Base-by-base conservation (phyloP, 2,797 vertebrate genomes). In the Rhadinocentrus ornatus region DNA sequence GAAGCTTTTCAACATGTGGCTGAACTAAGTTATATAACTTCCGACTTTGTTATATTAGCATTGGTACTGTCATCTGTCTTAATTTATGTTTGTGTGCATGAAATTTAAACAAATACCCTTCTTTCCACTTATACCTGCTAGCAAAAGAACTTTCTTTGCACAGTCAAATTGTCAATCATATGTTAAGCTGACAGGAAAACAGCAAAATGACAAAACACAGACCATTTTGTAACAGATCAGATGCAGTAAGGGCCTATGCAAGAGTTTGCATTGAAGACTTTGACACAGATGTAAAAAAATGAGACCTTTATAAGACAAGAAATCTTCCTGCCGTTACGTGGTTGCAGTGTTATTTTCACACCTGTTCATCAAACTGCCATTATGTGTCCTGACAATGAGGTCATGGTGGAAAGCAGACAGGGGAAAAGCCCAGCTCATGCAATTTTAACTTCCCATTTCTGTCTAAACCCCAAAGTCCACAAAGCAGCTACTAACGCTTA, bases 271-370 rank as follows among this genome's bases (percentile, higher is more conserved):
- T 6, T 27, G 31, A n/a, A 57, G 62, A 78, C 48, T 61, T 59
- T 81, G 73, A 84, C 64, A 78, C 24, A 77, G 54, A 39, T 73
- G 73, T 86, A 66, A 83, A 62, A 83, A 50, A 76, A 59, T 46
- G 29, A 63, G 75, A 58, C 20, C 11, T 34, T 72, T 32, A n/a
- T 59, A 71, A 64, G 71, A 81, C 57, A 75, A 81, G 68, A 69
- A 79, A 82, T 81, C 66, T 80, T 81, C 71, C 58, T 50, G 34
- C 2, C 1, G 12, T 20, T 50, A 8, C 31, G 18, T n/a, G 26
- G 15, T n/a, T 35, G 11, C 13, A 27, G 10, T 55, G 64, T 69
- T 66, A 31, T 85, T 79, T 72, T 69, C 2, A 81, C 66, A 80
- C 53, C 59, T 41, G 24, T 44, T 57, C 22, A 20, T 81, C 48